Evolutionary conservation across 2,797 vertebrate species (phyloP), one percentile per base, ranked within the genome.

Genomic region (Tauraco hartlaubi): DNA sequence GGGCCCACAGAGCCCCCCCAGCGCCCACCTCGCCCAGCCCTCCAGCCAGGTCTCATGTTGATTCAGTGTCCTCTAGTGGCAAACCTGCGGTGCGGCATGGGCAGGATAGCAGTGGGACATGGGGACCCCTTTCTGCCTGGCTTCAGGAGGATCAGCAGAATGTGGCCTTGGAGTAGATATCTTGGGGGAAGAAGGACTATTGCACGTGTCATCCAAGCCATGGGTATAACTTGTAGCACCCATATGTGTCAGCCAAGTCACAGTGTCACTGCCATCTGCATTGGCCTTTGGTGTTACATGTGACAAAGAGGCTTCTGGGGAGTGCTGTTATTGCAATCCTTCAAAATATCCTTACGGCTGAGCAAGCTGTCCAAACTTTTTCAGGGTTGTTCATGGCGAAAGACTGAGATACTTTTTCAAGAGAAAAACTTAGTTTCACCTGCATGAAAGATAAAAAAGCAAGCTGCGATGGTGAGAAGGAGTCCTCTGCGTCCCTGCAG

Each of bases 21-120:
- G 31, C 71, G 19, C 52, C 23, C 5, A 58, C 75, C 68, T 11
- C 2, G 4, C 59, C 37, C 66, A 72, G 16, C 39, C 52, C 62
- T 86, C 29, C 91, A 49, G 52, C 20, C 46, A 90, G 71, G 91
- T 95, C 94, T 92, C 26, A 23, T 54, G 88, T 96, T 48, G 83
- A 95, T 79, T 95, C 96, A 94, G 85, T 95, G 96, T 96, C 96
- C 96, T 96, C 96, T 97, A 95, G 96, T 55, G 96, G 96, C 59
- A 95, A 96, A 48, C 39, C 22, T 35, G 49, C 1, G 1, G 46
- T 35, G 49, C 1, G 1, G 46, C 79, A 86, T 51, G 81, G 43
- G 44, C 75, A 46, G 0, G 1, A 17, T 6, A 71, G 35, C 35
- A 21, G 52, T 3, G 39, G 43, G n/a, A 67, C 29, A 3, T 17